Conservation (phyloP, 1,140 invertebrate species). For the Macrostomum lignano region DNA sequence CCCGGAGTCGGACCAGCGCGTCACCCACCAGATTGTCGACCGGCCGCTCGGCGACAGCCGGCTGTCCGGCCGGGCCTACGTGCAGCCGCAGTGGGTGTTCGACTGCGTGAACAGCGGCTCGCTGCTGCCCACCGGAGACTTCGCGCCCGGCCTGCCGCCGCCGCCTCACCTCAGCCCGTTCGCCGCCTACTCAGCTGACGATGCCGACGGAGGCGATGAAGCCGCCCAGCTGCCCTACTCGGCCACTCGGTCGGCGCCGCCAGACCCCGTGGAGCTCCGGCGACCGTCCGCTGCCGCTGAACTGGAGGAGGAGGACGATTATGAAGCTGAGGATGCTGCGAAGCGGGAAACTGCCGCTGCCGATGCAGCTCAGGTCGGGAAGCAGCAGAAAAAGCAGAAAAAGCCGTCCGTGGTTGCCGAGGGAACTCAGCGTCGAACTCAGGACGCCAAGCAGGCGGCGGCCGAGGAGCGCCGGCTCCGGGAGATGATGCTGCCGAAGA, state of each 20-base stretch:
- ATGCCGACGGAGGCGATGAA: too few species aligned
- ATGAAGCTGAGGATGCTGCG: slow-evolving; percentile 23
- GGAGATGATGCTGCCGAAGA: slow-evolving; percentile 80
- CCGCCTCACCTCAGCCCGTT: slow-evolving; percentile 95
- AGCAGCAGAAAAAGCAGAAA: slow-evolving; percentile 1
- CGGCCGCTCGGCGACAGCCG: slow-evolving; percentile 47
- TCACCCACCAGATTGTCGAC: slow-evolving; percentile 92
- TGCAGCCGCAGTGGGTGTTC: slow-evolving; percentile 98
- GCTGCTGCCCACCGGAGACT: slow-evolving; percentile 61
- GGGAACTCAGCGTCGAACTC: not conserved
- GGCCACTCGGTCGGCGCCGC: too few species aligned
- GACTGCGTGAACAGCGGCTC: slow-evolving; percentile 64
- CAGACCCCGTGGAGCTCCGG: too few species aligned
- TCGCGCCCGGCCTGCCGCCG: slow-evolving; percentile 56
- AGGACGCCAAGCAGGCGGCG: slow-evolving; percentile 24
- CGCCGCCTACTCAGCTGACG: slow-evolving; percentile 32
- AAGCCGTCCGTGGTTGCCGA: slow-evolving; percentile 2
- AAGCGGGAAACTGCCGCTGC: slow-evolving; percentile 12
- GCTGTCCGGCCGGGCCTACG: slow-evolving; percentile 41
- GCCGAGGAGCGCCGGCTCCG: slow-evolving; percentile 48
- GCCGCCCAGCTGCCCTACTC: too few species aligned
- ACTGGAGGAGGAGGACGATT: too few species aligned
- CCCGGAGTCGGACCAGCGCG: slow-evolving; percentile 57
- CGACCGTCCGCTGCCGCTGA: too few species aligned
- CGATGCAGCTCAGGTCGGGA: not conserved